These are phyloP conservation scores for Echiichthys vipera DNA, from an alignment of 2,797 vertebrate species.

Conservation along the genomic window DNA sequence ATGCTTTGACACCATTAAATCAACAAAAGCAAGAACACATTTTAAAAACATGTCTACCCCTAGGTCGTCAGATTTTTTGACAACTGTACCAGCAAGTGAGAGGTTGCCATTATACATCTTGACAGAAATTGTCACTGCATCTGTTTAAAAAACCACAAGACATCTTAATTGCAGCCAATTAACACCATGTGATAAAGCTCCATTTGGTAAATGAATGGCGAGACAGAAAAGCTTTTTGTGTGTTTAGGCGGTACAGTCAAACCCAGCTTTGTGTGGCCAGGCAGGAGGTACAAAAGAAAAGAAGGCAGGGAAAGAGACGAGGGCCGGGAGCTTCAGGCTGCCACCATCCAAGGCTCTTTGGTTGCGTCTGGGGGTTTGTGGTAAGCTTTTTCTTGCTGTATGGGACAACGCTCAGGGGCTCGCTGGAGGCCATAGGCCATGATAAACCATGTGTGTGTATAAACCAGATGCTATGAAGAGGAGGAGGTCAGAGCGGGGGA, in stretches of 20 bases:
- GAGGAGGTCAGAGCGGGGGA: constrained; percentile 65
- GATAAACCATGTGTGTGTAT: constrained; percentile 66
- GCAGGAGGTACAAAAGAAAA: constrained; percentile 45
- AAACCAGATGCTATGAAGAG: constrained; percentile 78
- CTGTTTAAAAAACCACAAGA: constrained; percentile 59
- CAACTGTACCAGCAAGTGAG: constrained; percentile 21
- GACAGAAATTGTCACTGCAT: constrained; percentile 53
- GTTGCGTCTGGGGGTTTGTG: constrained; percentile 60
- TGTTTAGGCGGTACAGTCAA: constrained; percentile 53
- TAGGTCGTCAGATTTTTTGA: constrained; percentile 36
- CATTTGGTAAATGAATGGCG: constrained; percentile 58
- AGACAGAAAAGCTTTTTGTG: constrained; percentile 56
- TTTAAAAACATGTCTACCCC: constrained; percentile 14
- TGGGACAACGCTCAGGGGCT: constrained; percentile 50
- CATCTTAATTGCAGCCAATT: constrained; percentile 72
- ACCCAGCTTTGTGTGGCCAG: constrained; percentile 61
- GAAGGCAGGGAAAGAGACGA: constrained; percentile 27
- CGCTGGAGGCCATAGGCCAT: constrained; percentile 62
- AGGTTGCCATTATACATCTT: constrained; percentile 25
- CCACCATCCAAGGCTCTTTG: constrained; percentile 53
- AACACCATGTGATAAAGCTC: constrained; percentile 73
- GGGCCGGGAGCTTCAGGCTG: constrained; percentile 33
- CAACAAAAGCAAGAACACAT: constrained; percentile 3
- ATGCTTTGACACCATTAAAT: constrained; percentile 19
- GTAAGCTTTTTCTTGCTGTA: constrained; percentile 45